Base-by-base conservation (phyloP, 2,113 vertebrate genomes). In the Paramisgurnus dabryanus region DNA sequence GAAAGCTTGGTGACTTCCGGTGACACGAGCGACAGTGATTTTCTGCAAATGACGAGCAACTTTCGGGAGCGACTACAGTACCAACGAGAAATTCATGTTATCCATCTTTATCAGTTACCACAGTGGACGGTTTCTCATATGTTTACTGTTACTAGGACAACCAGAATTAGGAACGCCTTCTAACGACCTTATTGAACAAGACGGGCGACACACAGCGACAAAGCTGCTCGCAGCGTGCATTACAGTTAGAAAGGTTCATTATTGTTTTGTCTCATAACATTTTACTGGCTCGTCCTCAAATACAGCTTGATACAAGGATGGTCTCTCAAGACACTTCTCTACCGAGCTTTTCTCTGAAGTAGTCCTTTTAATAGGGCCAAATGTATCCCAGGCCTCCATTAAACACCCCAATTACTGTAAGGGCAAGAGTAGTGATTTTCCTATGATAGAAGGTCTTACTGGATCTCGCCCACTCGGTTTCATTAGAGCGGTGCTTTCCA, bases 351-450 rank as follows among this genome's bases (percentile, higher is more conserved):
- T 83, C 85, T 90, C 89, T 88, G 84, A 89, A 91, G 91, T 88
- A 84, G 86, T 82, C 87, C 83, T 80, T 85, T 85, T 90, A 90
- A 91, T 88, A 72, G 86, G 72, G 85, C 89, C 86, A 88, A 82
- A 85, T 89, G 90, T 92, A 89, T 89, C 88, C 86, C 87, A 85
- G 74, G 82, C 83, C 83, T 88, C 83, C 89, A 91, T 90, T 91
- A 88, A 90, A 86, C 87, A 87, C 86, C 88, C 88, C 89, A 91
- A 89, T 91, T 93, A 91, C 79, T 49, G 81, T 85, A 83, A 89
- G 90, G 88, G 88, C 89, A 89, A 90, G 85, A 87, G 87, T 86
- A 86, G 87, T 68, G 85, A 89, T 91, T 90, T 90, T 87, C 85
- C 84, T 87, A 89, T 88, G 88, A 91, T 89, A 85, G 89, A 87